Percentiles rank a stretch among this genome's conserved stretches.
Evolutionary conservation across 2,888 invertebrate species (phyloP).

Genomic region (Amblyjoppa proteus): DNA sequence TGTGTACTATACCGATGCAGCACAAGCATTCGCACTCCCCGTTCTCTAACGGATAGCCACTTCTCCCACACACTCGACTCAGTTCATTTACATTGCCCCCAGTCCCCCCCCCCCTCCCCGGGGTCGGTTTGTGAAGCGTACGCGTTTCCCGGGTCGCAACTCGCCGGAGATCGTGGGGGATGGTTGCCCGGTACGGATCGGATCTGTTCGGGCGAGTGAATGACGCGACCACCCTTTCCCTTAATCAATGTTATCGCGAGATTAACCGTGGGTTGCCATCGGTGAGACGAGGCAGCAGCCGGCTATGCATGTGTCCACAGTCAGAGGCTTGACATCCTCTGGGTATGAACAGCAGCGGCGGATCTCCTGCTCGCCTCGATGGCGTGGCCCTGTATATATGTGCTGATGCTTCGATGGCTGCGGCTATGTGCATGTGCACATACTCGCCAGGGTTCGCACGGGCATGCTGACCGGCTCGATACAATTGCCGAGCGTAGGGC

Average conservation of each 20-base stretch:
- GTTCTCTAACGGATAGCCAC: conserved; percentile 14
- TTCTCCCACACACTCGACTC: conserved; percentile 11
- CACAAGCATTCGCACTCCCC: conserved; percentile 18
- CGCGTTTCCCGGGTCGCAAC: conserved; percentile 8
- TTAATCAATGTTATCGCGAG: conserved; percentile 78
- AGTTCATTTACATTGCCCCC: conserved; percentile 8
- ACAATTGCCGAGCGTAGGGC: background rate
- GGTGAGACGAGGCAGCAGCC: conserved; percentile 55
- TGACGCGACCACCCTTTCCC: conserved; percentile 70
- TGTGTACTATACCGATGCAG: background rate
- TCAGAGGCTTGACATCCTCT: conserved; percentile 36
- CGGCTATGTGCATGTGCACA: background rate
- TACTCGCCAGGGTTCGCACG: background rate
- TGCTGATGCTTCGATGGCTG: background rate
- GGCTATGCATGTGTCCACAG: conserved; percentile 19
- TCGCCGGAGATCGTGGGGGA: background rate
- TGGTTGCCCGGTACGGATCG: conserved; percentile 2
- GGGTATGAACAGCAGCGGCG: conserved; percentile 20
- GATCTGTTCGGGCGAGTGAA: conserved; percentile 31
- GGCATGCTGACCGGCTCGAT: conserved; percentile 7
- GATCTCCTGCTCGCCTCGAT: conserved; percentile 6
- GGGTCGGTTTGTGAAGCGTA: conserved; percentile 11
- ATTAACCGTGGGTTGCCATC: conserved; percentile 73
- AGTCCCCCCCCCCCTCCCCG: background rate
- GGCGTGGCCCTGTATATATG: background rate